Percentiles rank a stretch among this genome's conserved stretches.
Conservation (phyloP, 2,797 vertebrate genomes). For the Falco concolor region DNA sequence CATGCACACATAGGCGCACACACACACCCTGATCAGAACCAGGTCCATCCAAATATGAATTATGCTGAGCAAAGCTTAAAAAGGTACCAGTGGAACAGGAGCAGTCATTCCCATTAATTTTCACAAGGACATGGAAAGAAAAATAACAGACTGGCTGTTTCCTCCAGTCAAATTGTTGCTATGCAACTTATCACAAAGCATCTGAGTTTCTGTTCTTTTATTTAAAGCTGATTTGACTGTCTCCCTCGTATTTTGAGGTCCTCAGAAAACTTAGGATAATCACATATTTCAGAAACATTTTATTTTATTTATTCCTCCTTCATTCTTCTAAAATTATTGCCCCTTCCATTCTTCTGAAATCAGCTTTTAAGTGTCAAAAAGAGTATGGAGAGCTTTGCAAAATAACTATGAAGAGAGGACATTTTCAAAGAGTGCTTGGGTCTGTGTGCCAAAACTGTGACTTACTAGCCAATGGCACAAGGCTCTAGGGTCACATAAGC, state of each 20-base stretch:
- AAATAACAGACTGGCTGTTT: background rate
- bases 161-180: background rate
- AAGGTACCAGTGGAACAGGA: background rate
- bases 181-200: background rate
- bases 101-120: background rate
- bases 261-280: background rate
- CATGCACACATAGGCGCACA: accelerated
- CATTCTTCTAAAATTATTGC: background rate
- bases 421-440: background rate
- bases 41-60: background rate
- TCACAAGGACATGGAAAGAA: background rate
- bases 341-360: background rate
- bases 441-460: background rate
- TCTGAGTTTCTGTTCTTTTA: background rate
- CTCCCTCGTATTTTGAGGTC: background rate
- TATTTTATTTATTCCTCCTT: background rate
- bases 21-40: background rate
- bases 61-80: background rate
- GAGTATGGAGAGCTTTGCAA: background rate
- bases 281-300: background rate
- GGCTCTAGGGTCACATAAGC: background rate
- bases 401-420: background rate
- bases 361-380: background rate
- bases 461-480: background rate
- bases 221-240: background rate